These are phyloP conservation scores for Myopa testacea DNA, from an alignment of 2,888 invertebrate species.

Conservation along the genomic window DNA sequence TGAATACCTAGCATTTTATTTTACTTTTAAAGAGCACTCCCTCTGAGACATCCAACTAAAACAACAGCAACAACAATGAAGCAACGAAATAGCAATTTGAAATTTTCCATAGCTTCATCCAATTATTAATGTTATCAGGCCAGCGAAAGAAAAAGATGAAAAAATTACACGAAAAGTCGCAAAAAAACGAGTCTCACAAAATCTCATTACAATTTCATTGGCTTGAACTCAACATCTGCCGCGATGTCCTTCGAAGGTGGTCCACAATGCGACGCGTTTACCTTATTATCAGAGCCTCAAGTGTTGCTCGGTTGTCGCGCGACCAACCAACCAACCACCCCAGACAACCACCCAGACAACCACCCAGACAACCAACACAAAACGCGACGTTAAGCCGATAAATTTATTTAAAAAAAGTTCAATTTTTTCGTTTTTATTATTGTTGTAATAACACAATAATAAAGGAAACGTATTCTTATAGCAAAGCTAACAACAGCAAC, in stretches of 20 bases:
- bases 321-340: constrained; percentile 19
- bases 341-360: constrained; percentile 4
- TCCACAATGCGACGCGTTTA: constrained; percentile 16
- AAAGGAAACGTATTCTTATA: constrained; percentile 29
- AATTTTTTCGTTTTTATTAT: constrained; percentile 25
- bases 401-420: constrained; percentile 28
- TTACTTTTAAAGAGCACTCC: constrained; percentile 24
- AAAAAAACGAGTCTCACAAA: constrained; percentile 40
- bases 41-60: constrained; percentile 14
- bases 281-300: constrained; percentile 37
- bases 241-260: constrained; percentile 12
- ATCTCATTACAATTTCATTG: constrained; percentile 47
- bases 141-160: background rate
- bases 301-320: constrained; percentile 37
- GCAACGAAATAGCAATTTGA: constrained; percentile 4
- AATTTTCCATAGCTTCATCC: constrained; percentile 39
- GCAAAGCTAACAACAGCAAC: background rate
- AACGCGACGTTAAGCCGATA: constrained; percentile 38
- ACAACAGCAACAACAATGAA: constrained; percentile 17
- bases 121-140: constrained; percentile 43
- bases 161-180: background rate
- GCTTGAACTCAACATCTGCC: constrained; percentile 26
- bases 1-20: constrained; percentile 25
- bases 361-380: background rate
- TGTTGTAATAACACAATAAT: constrained; percentile 40